Conservation (phyloP, 2,797 vertebrate genomes). For the Lepilemur ruficaudatus region DNA sequence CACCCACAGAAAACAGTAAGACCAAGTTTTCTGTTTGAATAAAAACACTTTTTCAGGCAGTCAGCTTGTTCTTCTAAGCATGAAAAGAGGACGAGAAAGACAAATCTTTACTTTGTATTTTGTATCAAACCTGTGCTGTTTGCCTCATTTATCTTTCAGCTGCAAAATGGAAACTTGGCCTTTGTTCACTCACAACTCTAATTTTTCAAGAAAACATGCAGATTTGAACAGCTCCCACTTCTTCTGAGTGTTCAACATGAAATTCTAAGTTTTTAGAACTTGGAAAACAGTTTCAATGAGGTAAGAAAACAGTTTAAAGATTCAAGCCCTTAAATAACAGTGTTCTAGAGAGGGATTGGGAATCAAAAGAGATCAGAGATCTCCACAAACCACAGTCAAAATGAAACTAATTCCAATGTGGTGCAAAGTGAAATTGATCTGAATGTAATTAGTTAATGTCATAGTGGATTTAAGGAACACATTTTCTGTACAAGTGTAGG, state of each 20-base stretch:
- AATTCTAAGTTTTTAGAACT: slow-evolving; percentile 7
- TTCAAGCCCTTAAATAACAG: neutral
- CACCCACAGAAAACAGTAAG: slow-evolving; percentile 5
- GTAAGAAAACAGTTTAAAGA: slow-evolving; percentile 7
- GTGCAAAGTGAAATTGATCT: neutral
- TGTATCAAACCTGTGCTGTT: neutral
- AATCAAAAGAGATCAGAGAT: neutral
- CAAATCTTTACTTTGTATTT: slow-evolving; percentile 2
- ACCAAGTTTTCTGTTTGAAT: slow-evolving; percentile 11
- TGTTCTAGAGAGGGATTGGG: neutral
- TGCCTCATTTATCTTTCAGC: slow-evolving; percentile 53
- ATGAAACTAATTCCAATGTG: slow-evolving; percentile 16
- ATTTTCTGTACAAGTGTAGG: neutral
- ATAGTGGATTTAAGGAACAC: neutral
- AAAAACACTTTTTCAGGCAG: neutral
- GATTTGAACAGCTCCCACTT: slow-evolving; percentile 2
- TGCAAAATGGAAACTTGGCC: slow-evolving; percentile 48
- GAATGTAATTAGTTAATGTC: slow-evolving; percentile 27
- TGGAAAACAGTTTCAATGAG: neutral
- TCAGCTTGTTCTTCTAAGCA: slow-evolving; percentile 1
- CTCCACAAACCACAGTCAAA: slow-evolving; percentile 18
- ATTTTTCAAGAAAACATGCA: slow-evolving; percentile 52
- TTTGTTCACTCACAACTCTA: slow-evolving; percentile 29
- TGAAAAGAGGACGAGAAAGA: neutral
- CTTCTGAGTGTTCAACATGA: neutral